phyloP scores from a whole-genome alignment of 2,797 vertebrate species.

The Helarctos malayanus region DNA sequence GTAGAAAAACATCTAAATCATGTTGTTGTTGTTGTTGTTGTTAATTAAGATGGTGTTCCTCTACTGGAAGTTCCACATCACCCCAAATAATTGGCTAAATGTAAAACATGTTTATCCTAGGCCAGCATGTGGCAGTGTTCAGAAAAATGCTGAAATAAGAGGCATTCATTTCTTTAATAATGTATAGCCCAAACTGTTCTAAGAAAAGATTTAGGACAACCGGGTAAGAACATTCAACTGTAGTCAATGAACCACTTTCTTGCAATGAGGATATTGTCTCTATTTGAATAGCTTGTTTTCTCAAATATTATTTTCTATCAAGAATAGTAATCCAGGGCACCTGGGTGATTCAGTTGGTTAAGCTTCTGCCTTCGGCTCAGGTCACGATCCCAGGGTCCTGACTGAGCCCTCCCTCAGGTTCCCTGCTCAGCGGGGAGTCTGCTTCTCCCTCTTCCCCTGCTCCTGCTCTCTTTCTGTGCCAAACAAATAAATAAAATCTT shows the following conservation, averaged over 20 bases:
- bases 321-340: not conserved
- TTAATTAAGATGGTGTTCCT: not conserved
- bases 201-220: not conserved
- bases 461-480: not conserved
- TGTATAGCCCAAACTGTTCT: not conserved
- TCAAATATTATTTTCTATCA: not conserved
- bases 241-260: not conserved
- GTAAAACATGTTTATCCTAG: not conserved
- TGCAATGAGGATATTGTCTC: not conserved
- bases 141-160: not conserved
- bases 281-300: not conserved
- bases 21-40: not conserved
- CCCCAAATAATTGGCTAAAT: not conserved
- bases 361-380: not conserved
- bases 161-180: not conserved
- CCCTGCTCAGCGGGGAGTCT: not conserved
- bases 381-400: not conserved
- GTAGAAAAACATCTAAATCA: not conserved
- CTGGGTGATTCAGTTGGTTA: not conserved
- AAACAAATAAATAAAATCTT: not conserved
- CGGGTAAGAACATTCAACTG: not conserved
- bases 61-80: not conserved
- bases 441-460: not conserved
- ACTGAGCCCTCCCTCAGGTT: not conserved
- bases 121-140: not conserved